Conservation (phyloP, 2,888 invertebrate species). For the Dicyrtoma fusca region DNA sequence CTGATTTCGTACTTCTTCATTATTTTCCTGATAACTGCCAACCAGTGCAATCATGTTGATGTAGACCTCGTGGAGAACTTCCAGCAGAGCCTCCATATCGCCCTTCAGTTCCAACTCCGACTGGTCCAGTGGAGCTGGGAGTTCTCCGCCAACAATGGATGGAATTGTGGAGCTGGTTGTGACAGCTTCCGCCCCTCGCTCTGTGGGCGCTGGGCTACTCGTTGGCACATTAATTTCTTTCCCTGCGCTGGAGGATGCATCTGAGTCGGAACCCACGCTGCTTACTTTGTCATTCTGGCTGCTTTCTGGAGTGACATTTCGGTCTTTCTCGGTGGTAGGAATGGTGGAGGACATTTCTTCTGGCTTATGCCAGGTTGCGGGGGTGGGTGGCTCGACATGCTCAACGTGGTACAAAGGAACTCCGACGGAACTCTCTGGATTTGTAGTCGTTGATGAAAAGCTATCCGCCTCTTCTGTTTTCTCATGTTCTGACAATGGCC, state of each 20-base stretch:
- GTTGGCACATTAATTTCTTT: conserved; percentile 30
- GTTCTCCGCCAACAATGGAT: conserved; percentile 29
- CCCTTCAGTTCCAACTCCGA: conserved; percentile 43
- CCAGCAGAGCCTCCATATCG: conserved; percentile 51
- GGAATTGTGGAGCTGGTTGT: conserved; percentile 33
- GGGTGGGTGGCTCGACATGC: conserved; percentile 53
- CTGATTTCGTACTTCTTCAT: conserved; percentile 37
- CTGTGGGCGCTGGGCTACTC: conserved; percentile 20
- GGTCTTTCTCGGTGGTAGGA: conserved; percentile 3
- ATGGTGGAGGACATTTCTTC: conserved; percentile 41
- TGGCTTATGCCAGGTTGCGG: conserved; percentile 55
- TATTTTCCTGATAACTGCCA: conserved; percentile 49
- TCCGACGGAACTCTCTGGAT: conserved; percentile 50
- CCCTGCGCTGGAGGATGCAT: background rate
- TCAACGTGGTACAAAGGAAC: conserved; percentile 56
- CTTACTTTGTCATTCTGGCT: background rate
- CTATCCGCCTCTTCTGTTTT: conserved; percentile 18
- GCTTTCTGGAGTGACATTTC: background rate
- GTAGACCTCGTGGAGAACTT: conserved; percentile 48
- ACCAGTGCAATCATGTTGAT: conserved; percentile 49
- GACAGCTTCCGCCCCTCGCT: conserved; percentile 23
- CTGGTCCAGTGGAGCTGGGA: conserved; percentile 6
- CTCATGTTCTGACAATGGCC: conserved; percentile 23
- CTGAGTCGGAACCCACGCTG: background rate
- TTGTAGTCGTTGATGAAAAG: conserved; percentile 29